A percentile compares a stretch with the other conserved stretches of the same genome.
These are phyloP conservation scores for Sigmodon hispidus DNA, from an alignment of 2,113 vertebrate species.

Conservation along the genomic window DNA sequence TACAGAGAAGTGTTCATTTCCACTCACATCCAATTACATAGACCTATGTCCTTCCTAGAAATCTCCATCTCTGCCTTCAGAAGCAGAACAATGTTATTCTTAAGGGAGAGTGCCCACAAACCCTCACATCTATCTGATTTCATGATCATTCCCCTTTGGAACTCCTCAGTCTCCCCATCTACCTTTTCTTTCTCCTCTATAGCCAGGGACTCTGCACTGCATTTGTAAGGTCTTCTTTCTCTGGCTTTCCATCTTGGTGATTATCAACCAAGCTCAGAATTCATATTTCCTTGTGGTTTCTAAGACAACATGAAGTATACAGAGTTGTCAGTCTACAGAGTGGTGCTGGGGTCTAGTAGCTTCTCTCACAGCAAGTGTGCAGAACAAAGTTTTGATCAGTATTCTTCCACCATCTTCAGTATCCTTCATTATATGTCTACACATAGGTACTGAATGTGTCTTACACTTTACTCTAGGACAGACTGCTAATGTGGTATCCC, in stretches of 20 bases:
- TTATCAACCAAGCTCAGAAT: slow-evolving; percentile 2
- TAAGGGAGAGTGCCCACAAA: neutral
- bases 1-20: neutral
- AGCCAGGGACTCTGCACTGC: fast-evolving
- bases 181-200: neutral
- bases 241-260: neutral
- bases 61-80: neutral
- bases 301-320: neutral
- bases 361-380: neutral
- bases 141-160: neutral
- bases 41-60: neutral
- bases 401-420: neutral
- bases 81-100: neutral
- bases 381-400: neutral
- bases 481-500: neutral
- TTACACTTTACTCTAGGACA: neutral
- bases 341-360: neutral
- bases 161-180: neutral
- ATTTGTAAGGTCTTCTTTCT: neutral
- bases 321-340: neutral
- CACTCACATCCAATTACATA: neutral
- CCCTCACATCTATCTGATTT: neutral
- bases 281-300: neutral
- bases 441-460: neutral
- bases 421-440: neutral